Evolutionary conservation across 1,140 invertebrate genomes (phyloP).

Genomic region (Lucilia cuprina): DNA sequence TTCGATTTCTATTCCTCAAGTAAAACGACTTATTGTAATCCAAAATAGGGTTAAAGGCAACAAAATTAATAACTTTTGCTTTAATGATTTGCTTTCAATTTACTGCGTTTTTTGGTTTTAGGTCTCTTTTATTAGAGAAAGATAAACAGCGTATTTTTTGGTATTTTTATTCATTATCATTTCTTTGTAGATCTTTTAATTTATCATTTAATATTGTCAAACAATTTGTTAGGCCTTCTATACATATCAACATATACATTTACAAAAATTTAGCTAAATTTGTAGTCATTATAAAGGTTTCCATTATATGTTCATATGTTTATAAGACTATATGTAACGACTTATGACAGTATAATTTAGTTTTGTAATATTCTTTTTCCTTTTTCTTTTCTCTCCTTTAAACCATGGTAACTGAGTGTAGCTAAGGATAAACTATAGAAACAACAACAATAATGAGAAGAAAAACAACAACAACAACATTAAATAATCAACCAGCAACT

Average conservation of each 20-base stretch:
- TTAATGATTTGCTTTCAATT: background rate
- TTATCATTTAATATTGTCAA: background rate
- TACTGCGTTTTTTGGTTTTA: too few relatives aligned
- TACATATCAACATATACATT: too few relatives aligned
- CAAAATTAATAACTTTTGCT: too few relatives aligned
- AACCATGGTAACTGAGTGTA: background rate
- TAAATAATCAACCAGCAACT: background rate
- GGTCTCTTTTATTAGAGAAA: background rate
- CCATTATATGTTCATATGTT: background rate
- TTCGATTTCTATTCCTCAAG: too few relatives aligned
- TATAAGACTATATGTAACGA: background rate
- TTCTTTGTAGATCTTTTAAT: background rate
- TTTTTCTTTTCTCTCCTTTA: background rate
- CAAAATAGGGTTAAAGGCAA: too few relatives aligned
- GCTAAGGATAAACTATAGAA: background rate
- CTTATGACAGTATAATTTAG: background rate
- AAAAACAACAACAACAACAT: background rate
- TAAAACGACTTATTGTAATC: too few relatives aligned
- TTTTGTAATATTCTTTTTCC: background rate
- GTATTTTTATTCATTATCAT: background rate
- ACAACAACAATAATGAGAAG: background rate
- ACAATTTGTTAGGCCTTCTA: background rate
- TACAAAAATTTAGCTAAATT: background rate
- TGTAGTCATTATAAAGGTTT: background rate
- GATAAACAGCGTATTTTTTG: background rate